Base-by-base conservation (phyloP, 2,888 invertebrate genomes). In the Prosapia bicincta region DNA sequence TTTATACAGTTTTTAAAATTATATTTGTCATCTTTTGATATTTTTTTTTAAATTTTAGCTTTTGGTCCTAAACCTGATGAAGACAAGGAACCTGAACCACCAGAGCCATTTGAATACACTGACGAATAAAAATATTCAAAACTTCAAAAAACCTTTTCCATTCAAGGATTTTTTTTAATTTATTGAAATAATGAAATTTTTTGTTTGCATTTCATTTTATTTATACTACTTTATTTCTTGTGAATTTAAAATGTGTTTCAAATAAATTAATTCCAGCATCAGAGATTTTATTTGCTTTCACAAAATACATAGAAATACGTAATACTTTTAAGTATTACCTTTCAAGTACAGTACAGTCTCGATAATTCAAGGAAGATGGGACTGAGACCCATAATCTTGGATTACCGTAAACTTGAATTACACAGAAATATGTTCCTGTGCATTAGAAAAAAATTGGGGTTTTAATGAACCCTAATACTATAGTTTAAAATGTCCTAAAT, bases 11-110 rank as follows among this genome's bases (percentile, higher is more conserved):
- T n/a, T n/a, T n/a, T n/a, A n/a, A n/a, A n/a, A n/a, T 28, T 28
- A 6, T 28, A 28, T 28, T 28, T 28, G 9, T 28, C 9, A 6
- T 6, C 9, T 28, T 28, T 6, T 69, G 13, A 75, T 78, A 78
- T 75, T 79, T 76, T 80, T 79, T 84, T 54, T 54, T 54, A 9
- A 6, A 9, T 30, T 83, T 75, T 83, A 84, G 95, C 95, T 0
- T 95, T 93, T 82, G 96, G 96, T 0, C 95, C 94, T 1, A 95
- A 95, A 84, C 91, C 93, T 23, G 98, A 97, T 80, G 98, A 98
- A 83, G 97, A 96, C 82, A 96, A 96, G 83, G 98, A 99, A 85
- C 97, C 98, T 0, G 97, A 97, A 82, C 96, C 98, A 66, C 98
- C 98, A 83, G 98, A 98, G 88, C 97, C 98, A 79, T 99, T 99